Conservation (phyloP, 2,888 invertebrate species). For the Villa cingulata region DNA sequence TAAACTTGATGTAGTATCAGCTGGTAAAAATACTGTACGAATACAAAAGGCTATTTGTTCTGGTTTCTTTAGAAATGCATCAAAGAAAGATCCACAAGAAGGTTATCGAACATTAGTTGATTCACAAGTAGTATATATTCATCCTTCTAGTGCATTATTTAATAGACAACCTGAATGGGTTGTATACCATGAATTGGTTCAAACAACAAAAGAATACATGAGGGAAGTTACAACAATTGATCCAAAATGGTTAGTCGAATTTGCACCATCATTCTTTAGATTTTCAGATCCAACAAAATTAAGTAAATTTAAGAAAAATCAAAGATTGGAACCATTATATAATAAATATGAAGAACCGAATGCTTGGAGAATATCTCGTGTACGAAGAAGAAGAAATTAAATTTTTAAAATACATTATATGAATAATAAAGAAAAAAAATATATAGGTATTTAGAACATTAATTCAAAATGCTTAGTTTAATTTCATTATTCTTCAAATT, state of each 20-base stretch:
- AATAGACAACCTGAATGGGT: slow-evolving; percentile 99
- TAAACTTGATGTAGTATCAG: slow-evolving; percentile 91
- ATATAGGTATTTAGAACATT: too few relatives aligned
- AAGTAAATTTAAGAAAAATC: slow-evolving; percentile 98
- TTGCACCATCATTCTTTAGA: slow-evolving; percentile 97
- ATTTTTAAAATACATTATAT: too few relatives aligned
- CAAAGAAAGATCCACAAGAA: slow-evolving; percentile 98
- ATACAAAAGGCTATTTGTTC: slow-evolving; percentile 97
- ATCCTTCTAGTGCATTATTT: slow-evolving; percentile 94
- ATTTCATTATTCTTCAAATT: too few relatives aligned
- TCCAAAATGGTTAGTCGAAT: slow-evolving; percentile 97
- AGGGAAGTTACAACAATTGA: slow-evolving; percentile 93
- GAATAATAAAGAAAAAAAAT: too few relatives aligned
- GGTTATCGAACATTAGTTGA: slow-evolving; percentile 95
- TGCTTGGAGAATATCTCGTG: slow-evolving; percentile 95
- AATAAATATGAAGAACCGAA: slow-evolving; percentile 99
- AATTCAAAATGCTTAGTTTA: too few relatives aligned
- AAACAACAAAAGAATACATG: slow-evolving; percentile 99
- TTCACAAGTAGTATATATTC: slow-evolving; percentile 96
- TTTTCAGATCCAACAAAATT: slow-evolving; percentile 97
- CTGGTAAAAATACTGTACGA: slow-evolving; percentile 86
- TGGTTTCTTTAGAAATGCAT: slow-evolving; percentile 97
- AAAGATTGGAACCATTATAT: slow-evolving; percentile 90
- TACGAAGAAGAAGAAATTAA: slow-evolving; percentile 75
- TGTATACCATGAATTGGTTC: slow-evolving; percentile 95